phyloP scores from a whole-genome alignment of 2,888 invertebrate genomes.

The Alentia gelatinosa region DNA sequence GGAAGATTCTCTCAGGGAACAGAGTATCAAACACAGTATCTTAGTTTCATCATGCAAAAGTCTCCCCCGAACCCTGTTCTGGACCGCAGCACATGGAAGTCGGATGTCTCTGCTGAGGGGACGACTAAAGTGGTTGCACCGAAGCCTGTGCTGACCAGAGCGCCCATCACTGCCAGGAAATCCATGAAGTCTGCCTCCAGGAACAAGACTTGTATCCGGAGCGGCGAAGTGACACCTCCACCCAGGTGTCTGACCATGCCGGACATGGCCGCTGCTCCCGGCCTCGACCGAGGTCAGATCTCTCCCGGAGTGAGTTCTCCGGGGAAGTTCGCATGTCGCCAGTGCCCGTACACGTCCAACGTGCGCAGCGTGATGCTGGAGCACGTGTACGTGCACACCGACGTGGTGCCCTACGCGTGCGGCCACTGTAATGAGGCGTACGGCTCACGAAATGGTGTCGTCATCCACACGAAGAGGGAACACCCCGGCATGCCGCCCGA shows the following conservation, averaged over 20 bases:
- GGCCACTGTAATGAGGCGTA: slow-evolving; percentile 59
- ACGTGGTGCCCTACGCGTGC: slow-evolving; percentile 63
- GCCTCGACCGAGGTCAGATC: background rate
- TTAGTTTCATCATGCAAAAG: slow-evolving; percentile 23
- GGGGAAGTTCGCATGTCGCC: slow-evolving; percentile 53
- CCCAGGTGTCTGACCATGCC: background rate
- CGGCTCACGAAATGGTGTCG: slow-evolving; percentile 59
- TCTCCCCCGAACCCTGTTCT: background rate
- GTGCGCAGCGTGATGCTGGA: slow-evolving; percentile 63
- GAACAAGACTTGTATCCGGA: background rate
- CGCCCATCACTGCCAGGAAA: slow-evolving; percentile 35
- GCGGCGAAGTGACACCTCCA: background rate
- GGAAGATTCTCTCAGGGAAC: background rate
- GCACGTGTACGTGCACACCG: slow-evolving; percentile 65
- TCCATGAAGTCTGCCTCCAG: background rate
- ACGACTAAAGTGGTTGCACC: background rate
- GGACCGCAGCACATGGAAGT: background rate
- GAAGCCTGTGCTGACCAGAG: slow-evolving; percentile 26
- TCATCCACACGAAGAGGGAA: slow-evolving; percentile 54
- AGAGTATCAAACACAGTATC: slow-evolving; percentile 31
- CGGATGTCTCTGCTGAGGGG: background rate
- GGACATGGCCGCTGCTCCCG: background rate
- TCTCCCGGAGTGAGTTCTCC: background rate
- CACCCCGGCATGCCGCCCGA: slow-evolving; percentile 47
- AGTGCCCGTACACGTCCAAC: slow-evolving; percentile 62